Percentiles rank a stretch among this genome's conserved stretches.
Conservation (phyloP, 2,797 vertebrate species). For the Pseudochirops corinnae region DNA sequence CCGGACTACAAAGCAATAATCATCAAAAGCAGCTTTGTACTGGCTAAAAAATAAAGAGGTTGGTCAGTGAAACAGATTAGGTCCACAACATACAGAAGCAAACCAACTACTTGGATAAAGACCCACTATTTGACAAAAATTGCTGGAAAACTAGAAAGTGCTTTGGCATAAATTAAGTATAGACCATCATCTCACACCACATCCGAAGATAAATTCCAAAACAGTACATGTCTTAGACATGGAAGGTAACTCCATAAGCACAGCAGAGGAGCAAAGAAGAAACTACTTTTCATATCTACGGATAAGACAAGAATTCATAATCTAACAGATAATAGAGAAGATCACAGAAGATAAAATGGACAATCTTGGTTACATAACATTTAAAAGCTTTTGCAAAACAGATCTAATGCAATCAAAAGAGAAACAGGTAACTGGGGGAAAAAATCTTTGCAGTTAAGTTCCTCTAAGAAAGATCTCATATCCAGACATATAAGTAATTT, state of each 20-base stretch:
- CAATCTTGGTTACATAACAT: not conserved
- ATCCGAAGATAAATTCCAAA: not conserved
- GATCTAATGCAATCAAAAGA: not conserved
- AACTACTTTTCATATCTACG: not conserved
- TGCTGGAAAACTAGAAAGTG: not conserved
- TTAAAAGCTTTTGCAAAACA: not conserved
- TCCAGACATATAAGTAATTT: not conserved
- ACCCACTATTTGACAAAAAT: not conserved
- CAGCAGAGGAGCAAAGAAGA: not conserved
- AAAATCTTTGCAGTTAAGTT: not conserved
- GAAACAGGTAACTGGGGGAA: not conserved
- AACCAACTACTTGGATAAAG: not conserved
- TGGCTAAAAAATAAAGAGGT: not conserved
- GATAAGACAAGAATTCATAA: not conserved
- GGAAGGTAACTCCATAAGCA: not conserved
- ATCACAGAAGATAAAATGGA: not conserved
- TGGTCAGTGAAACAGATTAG: not conserved
- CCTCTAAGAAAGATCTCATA: not conserved
- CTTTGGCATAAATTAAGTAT: not conserved
- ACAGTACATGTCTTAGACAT: not conserved
- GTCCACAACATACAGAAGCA: not conserved
- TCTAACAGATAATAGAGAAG: not conserved
- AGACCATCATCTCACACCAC: not conserved
- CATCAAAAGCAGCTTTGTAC: not conserved
- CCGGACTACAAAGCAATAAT: not conserved